Percentiles rank a stretch among this genome's conserved stretches.
phyloP scores from a whole-genome alignment of 2,797 vertebrate species.

The Platyrinchus mystaceus region DNA sequence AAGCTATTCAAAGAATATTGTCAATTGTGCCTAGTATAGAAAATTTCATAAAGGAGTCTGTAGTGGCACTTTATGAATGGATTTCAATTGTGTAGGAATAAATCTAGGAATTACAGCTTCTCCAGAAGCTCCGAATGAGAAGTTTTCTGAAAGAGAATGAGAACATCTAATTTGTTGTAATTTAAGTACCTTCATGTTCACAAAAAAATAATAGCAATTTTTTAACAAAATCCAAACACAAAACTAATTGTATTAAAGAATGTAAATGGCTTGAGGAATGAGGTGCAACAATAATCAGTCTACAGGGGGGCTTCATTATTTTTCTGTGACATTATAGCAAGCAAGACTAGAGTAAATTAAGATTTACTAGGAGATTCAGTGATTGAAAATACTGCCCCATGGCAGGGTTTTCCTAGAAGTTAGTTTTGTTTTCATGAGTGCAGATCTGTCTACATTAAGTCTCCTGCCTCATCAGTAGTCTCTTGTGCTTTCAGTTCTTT shows the following conservation, averaged over 20 bases:
- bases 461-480: not conserved
- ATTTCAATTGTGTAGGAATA: not conserved
- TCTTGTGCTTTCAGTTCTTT: not conserved
- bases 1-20: not conserved
- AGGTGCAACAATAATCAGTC: not conserved
- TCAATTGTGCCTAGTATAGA: not conserved
- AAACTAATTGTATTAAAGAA: not conserved
- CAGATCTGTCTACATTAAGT: not conserved
- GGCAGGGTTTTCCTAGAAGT: not conserved
- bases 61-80: not conserved
- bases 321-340: not conserved
- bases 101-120: not conserved
- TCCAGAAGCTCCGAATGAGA: not conserved
- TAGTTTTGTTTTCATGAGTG: not conserved
- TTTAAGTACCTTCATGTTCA: not conserved
- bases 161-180: not conserved
- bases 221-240: fast-evolving
- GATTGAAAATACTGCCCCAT: not conserved
- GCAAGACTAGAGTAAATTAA: not conserved
- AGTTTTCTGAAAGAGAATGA: not conserved
- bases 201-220: not conserved
- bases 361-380: not conserved
- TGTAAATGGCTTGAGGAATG: not conserved
- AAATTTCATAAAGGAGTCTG: not conserved
- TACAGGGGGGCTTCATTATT: not conserved